These are phyloP conservation scores for Linurgus olivaceus DNA, from an alignment of 2,797 vertebrate species.

Conservation along the genomic window DNA sequence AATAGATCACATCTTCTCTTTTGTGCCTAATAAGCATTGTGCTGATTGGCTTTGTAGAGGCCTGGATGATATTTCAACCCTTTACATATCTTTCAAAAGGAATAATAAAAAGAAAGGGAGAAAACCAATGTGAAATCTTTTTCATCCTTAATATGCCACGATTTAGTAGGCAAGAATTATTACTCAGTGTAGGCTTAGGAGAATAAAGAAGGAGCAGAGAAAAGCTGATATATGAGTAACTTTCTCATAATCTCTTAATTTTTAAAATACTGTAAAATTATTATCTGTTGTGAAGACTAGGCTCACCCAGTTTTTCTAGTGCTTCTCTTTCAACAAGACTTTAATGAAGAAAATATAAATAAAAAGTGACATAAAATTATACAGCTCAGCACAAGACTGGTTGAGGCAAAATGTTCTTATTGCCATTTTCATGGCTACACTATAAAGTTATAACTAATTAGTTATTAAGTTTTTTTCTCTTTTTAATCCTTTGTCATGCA, in stretches of 20 bases:
- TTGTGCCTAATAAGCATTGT: slow-evolving; percentile 39
- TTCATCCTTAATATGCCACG: neutral
- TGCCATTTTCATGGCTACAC: slow-evolving; percentile 59
- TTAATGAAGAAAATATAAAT: slow-evolving; percentile 63
- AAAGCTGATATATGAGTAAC: neutral
- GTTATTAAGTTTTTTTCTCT: slow-evolving; percentile 56
- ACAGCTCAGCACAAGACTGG: slow-evolving; percentile 54
- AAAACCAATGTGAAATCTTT: neutral
- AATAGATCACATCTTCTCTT: slow-evolving; percentile 27
- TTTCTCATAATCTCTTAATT: neutral
- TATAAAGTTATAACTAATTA: slow-evolving; percentile 20
- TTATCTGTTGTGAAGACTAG: neutral
- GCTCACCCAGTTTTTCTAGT: neutral
- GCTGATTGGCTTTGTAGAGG: neutral
- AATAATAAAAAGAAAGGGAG: slow-evolving; percentile 1
- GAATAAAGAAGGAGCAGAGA: neutral
- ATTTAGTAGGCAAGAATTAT: slow-evolving; percentile 18
- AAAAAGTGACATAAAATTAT: slow-evolving; percentile 66
- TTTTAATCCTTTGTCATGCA: slow-evolving; percentile 39
- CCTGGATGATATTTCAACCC: slow-evolving; percentile 12
- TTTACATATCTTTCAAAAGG: slow-evolving; percentile 34
- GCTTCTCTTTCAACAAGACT: slow-evolving; percentile 2
- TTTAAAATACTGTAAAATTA: neutral
- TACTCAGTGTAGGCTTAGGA: neutral
- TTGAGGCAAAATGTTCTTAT: slow-evolving; percentile 62